Evolutionary conservation across 1,140 invertebrate genomes (phyloP), one percentile per base, ranked within the genome.

Genomic region (Papilio helenus): DNA sequence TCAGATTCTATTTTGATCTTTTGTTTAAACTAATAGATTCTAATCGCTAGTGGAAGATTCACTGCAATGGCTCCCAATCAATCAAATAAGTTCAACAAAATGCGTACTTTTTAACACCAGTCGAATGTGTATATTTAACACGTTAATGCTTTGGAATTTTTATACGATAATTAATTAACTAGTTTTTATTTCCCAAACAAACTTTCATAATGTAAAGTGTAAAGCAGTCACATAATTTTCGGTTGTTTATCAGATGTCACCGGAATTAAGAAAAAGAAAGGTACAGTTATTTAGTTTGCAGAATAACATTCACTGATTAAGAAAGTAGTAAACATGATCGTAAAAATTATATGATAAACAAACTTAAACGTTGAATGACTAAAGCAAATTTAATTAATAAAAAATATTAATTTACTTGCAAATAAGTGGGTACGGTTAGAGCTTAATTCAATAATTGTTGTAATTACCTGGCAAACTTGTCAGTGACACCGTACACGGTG

Each of bases 401-500:
- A 55, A 55, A 51, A n/a, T n/a, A n/a, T n/a, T 46, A 49, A 74
- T 74, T 77, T 77, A 65, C 46, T 65, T 76, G 29, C 74, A n/a
- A 65, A 61, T 39, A 7, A 26, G 3, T 65, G 39, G 8, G 9
- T 76, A 7, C 9, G 20, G 39, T 29, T 77, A 77, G 7, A 51
- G 26, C 23, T 55, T 26, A 39, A n/a, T 81, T 46, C 23, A 73
- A 20, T 61, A 3, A 71, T 44, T 61, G 65, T 23, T 39, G 71
- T 78, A 61, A 10, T 55, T 87, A 97, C 96, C 96, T 97, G 26
- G 97, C 94, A 89, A 97, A 97, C 76, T 96, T 94, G 87, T 98
- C 97, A 51, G 96, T 97, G 2, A 98, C 96, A 72, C 98, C 98
- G 88, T 98, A 98, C 4, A 98, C 96, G 1, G 98, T 98, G 86